Evolutionary conservation across 2,888 invertebrate species (phyloP), one percentile per base, ranked within the genome.

Genomic region (Cryptosula pallasiana): DNA sequence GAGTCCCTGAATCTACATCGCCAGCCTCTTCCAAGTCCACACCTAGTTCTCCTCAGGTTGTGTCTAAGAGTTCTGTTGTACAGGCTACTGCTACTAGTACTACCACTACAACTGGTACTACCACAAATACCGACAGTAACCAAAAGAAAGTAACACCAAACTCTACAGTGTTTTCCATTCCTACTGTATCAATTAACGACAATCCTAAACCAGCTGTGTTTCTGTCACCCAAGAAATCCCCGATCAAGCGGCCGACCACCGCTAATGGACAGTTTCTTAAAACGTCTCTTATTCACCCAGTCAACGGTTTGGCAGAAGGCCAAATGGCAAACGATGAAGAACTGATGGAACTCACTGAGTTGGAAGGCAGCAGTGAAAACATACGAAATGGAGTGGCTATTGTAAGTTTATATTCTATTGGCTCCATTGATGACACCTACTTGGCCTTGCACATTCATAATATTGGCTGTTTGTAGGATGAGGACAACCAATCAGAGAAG

Each of bases 201-300:
- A n/a, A n/a, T n/a, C 5, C 45, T 20, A 45, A 45, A 20, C 45
- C 45, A 45, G 20, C 45, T 13, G 45, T 20, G 20, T 45, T 45
- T 20, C 45, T 45, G 5, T 25, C 20, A 32, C 9, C 27, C 3
- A 63, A 63, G 32, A 13, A 20, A 63, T 13, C 63, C 13, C 63
- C 63, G 2, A 32, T 63, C 13, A 63, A 63, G 27, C 29, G 63
- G 3, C 63, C 63, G 5, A 63, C 63, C 2, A 63, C 63, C 2
- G 63, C 63, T 13, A 27, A 63, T 63, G 63, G 63, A 29, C 63
- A 63, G 34, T 63, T 63, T n/a, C 32, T 63, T 29, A 63, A 32
- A 32, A 63, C 63, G 27, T 2, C 63, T 34, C 3, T 27, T 63
- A 63, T 2, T 2, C 32, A 25, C 2, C 63, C 63, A 3, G 63